These are phyloP conservation scores for Solea solea DNA, from an alignment of 2,113 vertebrate genomes.

Conservation along the genomic window DNA sequence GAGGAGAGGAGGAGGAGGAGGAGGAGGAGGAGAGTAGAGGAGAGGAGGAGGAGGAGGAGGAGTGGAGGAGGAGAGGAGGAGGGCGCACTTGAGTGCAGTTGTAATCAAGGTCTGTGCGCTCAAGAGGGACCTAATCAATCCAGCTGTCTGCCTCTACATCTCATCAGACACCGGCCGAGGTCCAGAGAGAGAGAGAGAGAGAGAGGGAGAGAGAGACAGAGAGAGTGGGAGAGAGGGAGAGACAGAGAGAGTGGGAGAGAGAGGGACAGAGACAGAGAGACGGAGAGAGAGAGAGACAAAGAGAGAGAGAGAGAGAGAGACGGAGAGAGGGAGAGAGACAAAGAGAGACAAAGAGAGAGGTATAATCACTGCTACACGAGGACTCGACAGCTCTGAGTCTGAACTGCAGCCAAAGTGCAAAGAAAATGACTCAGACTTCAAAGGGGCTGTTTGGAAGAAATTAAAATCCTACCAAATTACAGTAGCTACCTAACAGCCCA, in stretches of 20 bases:
- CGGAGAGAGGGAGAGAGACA: too few relatives aligned
- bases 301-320: too few relatives aligned
- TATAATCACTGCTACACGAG: constrained; percentile 26
- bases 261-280: too few relatives aligned
- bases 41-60: not conserved
- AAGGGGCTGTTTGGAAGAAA: too few relatives aligned
- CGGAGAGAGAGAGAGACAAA: too few relatives aligned
- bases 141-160: constrained; percentile 66
- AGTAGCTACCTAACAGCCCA: too few relatives aligned
- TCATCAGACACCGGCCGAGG: constrained; percentile 63
- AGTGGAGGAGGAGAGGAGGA: not conserved
- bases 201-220: too few relatives aligned
- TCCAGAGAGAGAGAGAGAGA: constrained; percentile 6
- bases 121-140: constrained; percentile 72
- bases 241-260: too few relatives aligned
- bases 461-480: too few relatives aligned
- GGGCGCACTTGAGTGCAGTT: constrained; percentile 55
- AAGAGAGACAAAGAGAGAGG: too few relatives aligned
- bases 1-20: not conserved
- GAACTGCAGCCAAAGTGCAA: constrained; percentile 11
- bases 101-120: constrained; percentile 71
- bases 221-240: too few relatives aligned
- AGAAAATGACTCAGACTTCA: not conserved
- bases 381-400: constrained; percentile 8
- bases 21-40: too few relatives aligned